A percentile compares a stretch with the other conserved stretches of the same genome.
Evolutionary conservation across 1,140 invertebrate species (phyloP).

Genomic region (Drosophila triauraria): DNA sequence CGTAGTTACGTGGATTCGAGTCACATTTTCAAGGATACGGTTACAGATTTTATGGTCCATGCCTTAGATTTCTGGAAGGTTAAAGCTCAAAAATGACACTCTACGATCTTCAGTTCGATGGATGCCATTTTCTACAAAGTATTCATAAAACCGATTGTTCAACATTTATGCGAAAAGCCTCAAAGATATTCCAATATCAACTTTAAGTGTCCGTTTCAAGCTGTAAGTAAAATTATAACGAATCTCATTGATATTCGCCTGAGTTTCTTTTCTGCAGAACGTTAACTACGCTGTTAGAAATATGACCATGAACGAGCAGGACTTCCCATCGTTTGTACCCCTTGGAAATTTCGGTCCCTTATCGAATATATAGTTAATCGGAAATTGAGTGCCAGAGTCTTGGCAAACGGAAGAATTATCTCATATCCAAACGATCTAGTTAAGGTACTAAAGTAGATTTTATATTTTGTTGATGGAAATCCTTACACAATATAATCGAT

Average conservation of each 20-base stretch:
- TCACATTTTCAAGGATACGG: conserved; percentile 23
- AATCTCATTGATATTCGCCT: too few relatives aligned
- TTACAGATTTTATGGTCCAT: conserved; percentile 19
- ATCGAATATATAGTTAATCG: conserved; percentile 24
- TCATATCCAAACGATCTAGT: not conserved
- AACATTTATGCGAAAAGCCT: conserved; percentile 38
- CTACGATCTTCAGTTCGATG: conserved; percentile 28
- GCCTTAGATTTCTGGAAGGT: conserved; percentile 42
- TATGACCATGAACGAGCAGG: conserved; percentile 39
- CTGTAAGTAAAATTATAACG: conserved; percentile 26
- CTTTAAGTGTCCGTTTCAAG: conserved; percentile 48
- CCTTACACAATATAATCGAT: not conserved
- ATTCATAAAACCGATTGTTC: conserved; percentile 33
- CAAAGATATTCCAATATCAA: conserved; percentile 16
- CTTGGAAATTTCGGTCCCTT: conserved; percentile 29
- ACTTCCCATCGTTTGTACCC: conserved; percentile 50
- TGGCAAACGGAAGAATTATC: conserved; percentile 6
- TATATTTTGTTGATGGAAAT: too few relatives aligned
- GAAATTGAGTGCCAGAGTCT: conserved; percentile 16
- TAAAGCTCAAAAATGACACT: conserved; percentile 32
- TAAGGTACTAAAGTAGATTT: not conserved
- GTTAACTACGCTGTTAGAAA: conserved; percentile 33
- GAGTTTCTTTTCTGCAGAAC: conserved; percentile 12
- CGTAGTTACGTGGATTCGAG: conserved; percentile 36
- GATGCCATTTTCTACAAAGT: conserved; percentile 38